Percentiles rank a stretch among this genome's conserved stretches.
These are phyloP conservation scores for Thamnaconus septentrionalis DNA, from an alignment of 2,113 vertebrate genomes.

Conservation along the genomic window DNA sequence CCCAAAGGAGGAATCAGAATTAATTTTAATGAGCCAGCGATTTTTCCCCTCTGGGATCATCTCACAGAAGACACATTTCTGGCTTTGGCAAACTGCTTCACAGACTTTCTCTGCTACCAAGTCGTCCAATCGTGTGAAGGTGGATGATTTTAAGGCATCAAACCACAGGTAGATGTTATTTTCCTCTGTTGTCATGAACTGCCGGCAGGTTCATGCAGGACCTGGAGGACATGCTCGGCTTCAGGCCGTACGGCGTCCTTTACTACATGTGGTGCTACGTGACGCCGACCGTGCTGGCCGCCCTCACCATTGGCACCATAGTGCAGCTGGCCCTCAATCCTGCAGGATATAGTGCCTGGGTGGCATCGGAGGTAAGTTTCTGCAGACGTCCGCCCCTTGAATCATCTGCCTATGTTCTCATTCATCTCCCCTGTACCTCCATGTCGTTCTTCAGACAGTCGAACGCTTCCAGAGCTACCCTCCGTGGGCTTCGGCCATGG, in stretches of 20 bases:
- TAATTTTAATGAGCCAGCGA: no score
- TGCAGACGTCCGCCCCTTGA: no score
- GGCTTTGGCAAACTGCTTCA: no score
- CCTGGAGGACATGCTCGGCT: slow-evolving; percentile 97
- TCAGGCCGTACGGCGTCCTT: slow-evolving; percentile 88
- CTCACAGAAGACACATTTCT: no score
- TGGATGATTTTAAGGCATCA: neutral
- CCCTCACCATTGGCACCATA: slow-evolving; percentile 86
- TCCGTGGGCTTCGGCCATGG: slow-evolving; percentile 89
- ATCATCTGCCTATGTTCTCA: neutral
- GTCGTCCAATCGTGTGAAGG: neutral
- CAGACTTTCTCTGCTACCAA: no score
- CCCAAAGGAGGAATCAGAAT: no score
- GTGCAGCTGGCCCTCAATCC: slow-evolving; percentile 92
- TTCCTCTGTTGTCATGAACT: neutral
- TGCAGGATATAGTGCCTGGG: slow-evolving; percentile 95
- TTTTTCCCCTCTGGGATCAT: no score
- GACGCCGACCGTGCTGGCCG: slow-evolving; percentile 87
- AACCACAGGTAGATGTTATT: neutral
- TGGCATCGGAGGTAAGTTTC: slow-evolving; percentile 86
- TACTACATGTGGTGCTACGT: slow-evolving; percentile 97
- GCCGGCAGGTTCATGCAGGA: slow-evolving; percentile 93
- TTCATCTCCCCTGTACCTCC: neutral
- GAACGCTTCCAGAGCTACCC: slow-evolving; percentile 93
- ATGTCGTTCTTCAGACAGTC: slow-evolving; percentile 73